Conservation (phyloP, 2,113 vertebrate species). For the Neotoma lepida region DNA sequence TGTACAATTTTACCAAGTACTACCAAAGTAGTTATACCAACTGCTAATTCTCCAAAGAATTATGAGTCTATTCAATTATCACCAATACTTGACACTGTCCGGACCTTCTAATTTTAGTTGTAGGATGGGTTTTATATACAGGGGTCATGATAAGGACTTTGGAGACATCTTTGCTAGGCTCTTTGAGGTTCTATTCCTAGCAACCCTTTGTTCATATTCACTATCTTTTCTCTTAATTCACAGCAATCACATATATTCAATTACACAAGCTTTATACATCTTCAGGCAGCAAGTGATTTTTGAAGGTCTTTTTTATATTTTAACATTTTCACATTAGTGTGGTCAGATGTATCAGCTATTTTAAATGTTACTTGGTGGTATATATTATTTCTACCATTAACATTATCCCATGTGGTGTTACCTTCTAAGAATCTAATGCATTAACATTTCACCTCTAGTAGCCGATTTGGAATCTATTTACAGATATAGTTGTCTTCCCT, state of each 20-base stretch:
- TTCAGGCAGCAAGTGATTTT: slow-evolving; percentile 14
- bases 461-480: background rate
- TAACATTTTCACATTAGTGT: slow-evolving; percentile 19
- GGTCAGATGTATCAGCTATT: background rate
- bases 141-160: background rate
- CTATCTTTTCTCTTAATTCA: slow-evolving; percentile 22
- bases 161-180: background rate
- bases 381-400: background rate
- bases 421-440: background rate
- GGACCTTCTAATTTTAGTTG: background rate
- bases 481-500: background rate
- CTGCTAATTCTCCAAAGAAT: background rate
- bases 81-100: background rate
- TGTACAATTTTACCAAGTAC: background rate
- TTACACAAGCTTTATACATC: background rate
- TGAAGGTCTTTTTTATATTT: background rate
- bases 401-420: background rate
- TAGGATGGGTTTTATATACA: background rate
- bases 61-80: background rate
- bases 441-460: background rate
- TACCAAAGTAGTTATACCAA: background rate
- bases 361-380: background rate
- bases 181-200: background rate
- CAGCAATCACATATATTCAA: background rate
- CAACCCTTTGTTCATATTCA: background rate